Conservation (phyloP, 2,797 vertebrate species). For the Pantherophis alleghaniensis region DNA sequence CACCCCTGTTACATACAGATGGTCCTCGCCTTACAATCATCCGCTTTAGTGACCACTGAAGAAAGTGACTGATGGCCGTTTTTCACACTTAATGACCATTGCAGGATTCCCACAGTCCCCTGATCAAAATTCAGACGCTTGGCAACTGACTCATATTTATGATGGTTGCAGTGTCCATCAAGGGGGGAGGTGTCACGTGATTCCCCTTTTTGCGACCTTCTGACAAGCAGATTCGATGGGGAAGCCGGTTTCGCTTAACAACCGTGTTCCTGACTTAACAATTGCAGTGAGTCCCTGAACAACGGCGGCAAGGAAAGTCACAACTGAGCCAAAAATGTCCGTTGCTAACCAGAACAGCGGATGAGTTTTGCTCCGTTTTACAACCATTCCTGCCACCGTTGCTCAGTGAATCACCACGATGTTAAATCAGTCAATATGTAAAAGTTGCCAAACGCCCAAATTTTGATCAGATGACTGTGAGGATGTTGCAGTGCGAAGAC, state of each 20-base stretch:
- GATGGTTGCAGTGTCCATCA: not conserved
- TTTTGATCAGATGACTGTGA: not conserved
- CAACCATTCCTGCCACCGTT: not conserved
- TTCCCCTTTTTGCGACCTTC: not conserved
- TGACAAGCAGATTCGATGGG: not conserved
- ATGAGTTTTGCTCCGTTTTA: not conserved
- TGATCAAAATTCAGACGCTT: not conserved
- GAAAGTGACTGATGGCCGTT: no score
- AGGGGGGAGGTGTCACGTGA: rapidly evolving
- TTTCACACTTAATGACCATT: not conserved
- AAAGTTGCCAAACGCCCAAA: not conserved
- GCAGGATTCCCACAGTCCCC: not conserved
- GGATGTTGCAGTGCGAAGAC: rapidly evolving
- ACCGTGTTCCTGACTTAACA: not conserved
- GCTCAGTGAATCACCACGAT: not conserved
- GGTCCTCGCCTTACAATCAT: not conserved
- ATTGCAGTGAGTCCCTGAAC: not conserved
- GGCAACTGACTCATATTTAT: not conserved
- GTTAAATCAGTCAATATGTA: not conserved
- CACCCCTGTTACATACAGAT: not conserved
- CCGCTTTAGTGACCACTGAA: not conserved
- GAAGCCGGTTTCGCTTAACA: not conserved
- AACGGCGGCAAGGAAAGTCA: not conserved
- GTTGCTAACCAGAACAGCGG: not conserved
- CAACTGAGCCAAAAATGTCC: not conserved